Base-by-base conservation (phyloP, 1,140 invertebrate species). In the Rhagoletis zephyria region DNA sequence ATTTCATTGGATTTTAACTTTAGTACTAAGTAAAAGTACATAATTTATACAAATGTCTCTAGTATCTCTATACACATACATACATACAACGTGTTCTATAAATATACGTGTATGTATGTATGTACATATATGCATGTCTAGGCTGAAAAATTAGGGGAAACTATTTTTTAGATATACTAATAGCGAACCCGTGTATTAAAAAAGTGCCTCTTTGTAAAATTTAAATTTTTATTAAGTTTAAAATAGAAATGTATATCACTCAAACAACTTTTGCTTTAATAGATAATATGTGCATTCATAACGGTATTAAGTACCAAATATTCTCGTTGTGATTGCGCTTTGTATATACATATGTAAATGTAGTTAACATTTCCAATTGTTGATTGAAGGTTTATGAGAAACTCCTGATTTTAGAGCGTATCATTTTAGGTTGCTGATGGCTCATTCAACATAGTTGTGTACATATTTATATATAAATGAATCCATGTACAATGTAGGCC, bases 121-220 rank as follows among this genome's bases (percentile, higher is more conserved):
- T 74, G 42, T 74, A n/a, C 19, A 56, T 42, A 81, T 81, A 56
- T 56, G 74, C 16, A 48, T 74, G 67, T 74, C 45, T 74, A 48
- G 10, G 14, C 40, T 42, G 42, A 45, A 74, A 74, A 74, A 74
- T 48, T 40, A 40, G 9, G 64, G 30, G 19, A 10, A 67, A 40
- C 19, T 48, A 4, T 59, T 81, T 81, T 56, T 56, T 81, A 81
- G 74, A 81, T 81, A 81, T 14, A 56, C 51, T 56, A 48, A 56
- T 48, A 81, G 30, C 74, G 48, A 48, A 81, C 59, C n/a, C 19
- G 48, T 56, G 48, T 81, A 81, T 81, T 81, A 81, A 48, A 30
- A 51, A 81, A 81, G 74, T 81, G 74, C 74, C 74, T 81, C 74
- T 56, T 51, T 74, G 2, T 63, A 63, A 63, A 63, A n/a, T 74